Base-by-base conservation (phyloP, 2,797 vertebrate species). In the Falco concolor region DNA sequence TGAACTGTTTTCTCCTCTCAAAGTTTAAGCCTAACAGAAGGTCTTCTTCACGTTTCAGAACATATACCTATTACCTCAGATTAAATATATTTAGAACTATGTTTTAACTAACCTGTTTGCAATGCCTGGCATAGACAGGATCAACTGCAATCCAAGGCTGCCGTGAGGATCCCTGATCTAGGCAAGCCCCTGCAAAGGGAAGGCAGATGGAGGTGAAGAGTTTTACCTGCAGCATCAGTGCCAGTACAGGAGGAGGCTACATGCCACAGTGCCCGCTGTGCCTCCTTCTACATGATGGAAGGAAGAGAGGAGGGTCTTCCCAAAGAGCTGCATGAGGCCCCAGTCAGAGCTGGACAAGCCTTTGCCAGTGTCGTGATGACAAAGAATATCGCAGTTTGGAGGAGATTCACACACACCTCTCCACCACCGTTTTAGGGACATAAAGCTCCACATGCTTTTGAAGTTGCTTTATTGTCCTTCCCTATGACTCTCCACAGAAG, bases 231-330 rank as follows among this genome's bases (percentile, higher is more conserved):
- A n/a, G 47, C 64, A 44, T 38, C 34, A 6, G 54, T 14, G 36
- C 53, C 53, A 22, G 67, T 30, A 23, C 19, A 21, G 67, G 47
- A 44, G 17, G 42, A 19, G 30, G 30, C 34, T 12, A 9, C 16
- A 32, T 3, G 5, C 45, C 9, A 3, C 17, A 2, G 22, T 1
- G 14, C 22, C 34, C 5, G 3, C 47, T 30, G 56, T 11, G 30
- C 49, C 56, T 21, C 49, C 56, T 59, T 42, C 38, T 56, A 36
- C 42, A 9, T 18, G 1, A 18, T 1, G 10, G 50, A 27, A 47
- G 24, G 49, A 16, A 38, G 28, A 47, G 45, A 28, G 23, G 38
- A 34, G 23, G 65, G 30, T 64, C 67, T 44, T 72, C 44, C 45
- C 59, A 57, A 53, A n/a, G 32, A 27, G 75, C 56, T 24, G 19